Conservation (phyloP, 2,888 invertebrate genomes). For the Actias luna region DNA sequence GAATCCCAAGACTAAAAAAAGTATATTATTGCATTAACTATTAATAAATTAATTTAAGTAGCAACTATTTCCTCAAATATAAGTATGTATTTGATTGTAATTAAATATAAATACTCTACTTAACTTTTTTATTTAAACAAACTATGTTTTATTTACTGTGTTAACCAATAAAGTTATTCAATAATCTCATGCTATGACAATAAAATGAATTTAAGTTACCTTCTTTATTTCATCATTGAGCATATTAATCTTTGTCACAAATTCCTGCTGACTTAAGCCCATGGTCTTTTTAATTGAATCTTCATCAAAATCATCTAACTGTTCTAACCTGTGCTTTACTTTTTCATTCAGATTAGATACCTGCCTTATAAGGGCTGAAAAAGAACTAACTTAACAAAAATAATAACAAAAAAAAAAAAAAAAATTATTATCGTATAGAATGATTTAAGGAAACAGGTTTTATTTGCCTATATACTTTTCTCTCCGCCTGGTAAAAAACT, state of each 20-base stretch:
- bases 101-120: too few species aligned
- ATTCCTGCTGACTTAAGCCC: slow-evolving; percentile 96
- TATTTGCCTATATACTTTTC: slow-evolving; percentile 80
- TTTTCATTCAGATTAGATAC: slow-evolving; percentile 92
- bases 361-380: slow-evolving; percentile 89
- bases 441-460: slow-evolving; percentile 6
- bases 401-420: slow-evolving; percentile 40
- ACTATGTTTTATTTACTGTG: neutral
- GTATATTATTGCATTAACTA: neutral
- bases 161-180: neutral
- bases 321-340: slow-evolving; percentile 94
- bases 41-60: neutral
- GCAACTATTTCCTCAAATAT: neutral
- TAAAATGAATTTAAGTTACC: slow-evolving; percentile 40
- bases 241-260: slow-evolving; percentile 92
- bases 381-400: slow-evolving; percentile 73
- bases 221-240: slow-evolving; percentile 94
- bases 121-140: too few species aligned
- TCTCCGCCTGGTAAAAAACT: slow-evolving; percentile 92
- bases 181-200: neutral
- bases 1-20: slow-evolving; percentile 91
- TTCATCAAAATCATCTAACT: slow-evolving; percentile 97
- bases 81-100: too few species aligned
- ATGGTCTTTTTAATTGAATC: slow-evolving; percentile 92
- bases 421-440: slow-evolving; percentile 13